Evolutionary conservation across 2,113 vertebrate species (phyloP).

Genomic region (Colius striatus): DNA sequence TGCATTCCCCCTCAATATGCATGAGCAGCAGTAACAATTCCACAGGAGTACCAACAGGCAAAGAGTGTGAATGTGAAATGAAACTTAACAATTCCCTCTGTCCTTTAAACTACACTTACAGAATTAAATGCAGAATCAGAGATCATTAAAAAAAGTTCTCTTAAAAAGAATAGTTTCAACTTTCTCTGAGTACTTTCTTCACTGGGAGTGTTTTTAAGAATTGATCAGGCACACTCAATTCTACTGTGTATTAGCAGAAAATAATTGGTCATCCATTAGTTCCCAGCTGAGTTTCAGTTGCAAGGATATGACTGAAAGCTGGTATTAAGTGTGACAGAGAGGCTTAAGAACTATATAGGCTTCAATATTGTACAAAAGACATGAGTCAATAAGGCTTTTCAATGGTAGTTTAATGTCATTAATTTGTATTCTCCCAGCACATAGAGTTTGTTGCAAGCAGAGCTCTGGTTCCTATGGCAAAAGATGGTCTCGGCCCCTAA

Average conservation of each 20-base stretch:
- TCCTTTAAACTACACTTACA: slow-evolving; percentile 32
- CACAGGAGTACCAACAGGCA: not conserved
- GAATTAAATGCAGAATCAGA: slow-evolving; percentile 39
- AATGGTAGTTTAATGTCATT: not conserved
- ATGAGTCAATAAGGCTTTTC: not conserved
- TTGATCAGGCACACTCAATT: slow-evolving; percentile 17
- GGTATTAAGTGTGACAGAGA: slow-evolving; percentile 38
- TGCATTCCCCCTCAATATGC: not conserved
- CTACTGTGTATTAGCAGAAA: slow-evolving; percentile 16
- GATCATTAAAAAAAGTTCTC: not conserved
- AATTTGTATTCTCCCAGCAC: not conserved
- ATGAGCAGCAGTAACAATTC: slow-evolving; percentile 19
- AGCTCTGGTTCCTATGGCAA: not conserved
- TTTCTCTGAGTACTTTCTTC: slow-evolving; percentile 4
- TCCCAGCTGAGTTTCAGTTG: slow-evolving; percentile 1
- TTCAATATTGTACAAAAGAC: not conserved
- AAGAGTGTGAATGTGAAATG: slow-evolving; percentile 36
- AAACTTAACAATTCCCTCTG: slow-evolving; percentile 49
- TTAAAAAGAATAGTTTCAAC: not conserved
- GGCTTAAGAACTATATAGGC: not conserved
- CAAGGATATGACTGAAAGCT: slow-evolving; percentile 33
- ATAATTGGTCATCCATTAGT: slow-evolving; percentile 39
- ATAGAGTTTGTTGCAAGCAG: not conserved
- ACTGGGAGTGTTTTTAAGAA: slow-evolving; percentile 21
- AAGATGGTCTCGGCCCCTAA: not conserved